phyloP scores from a whole-genome alignment of 1,140 invertebrate species.

The Formica exsecta region DNA sequence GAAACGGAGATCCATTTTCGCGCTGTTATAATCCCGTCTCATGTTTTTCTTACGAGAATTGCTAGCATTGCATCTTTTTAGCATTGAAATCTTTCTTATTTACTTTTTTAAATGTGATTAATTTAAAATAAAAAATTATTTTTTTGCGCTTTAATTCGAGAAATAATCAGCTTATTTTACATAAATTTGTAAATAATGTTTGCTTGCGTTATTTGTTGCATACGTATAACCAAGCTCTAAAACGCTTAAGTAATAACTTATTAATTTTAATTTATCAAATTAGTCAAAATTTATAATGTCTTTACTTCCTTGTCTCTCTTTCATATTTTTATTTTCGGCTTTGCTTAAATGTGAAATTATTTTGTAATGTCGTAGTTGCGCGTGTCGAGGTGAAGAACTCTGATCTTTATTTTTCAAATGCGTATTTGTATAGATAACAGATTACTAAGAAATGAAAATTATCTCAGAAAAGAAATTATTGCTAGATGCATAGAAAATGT shows the following conservation, averaged over 20 bases:
- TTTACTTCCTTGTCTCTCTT: background rate
- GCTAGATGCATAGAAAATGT: background rate
- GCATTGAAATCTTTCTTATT: background rate
- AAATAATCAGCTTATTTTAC: background rate
- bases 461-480: constrained; percentile 26
- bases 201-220: background rate
- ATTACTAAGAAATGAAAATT: constrained; percentile 34
- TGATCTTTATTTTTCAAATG: constrained; percentile 18
- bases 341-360: background rate
- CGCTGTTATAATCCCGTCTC: background rate
- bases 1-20: background rate
- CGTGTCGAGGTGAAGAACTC: constrained; percentile 19
- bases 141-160: constrained; percentile 13
- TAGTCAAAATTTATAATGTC: background rate
- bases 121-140: background rate
- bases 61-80: background rate
- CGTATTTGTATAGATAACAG: constrained; percentile 7
- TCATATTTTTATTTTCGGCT: background rate
- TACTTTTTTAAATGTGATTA: background rate
- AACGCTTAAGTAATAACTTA: background rate
- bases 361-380: background rate
- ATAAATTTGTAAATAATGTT: constrained; percentile 1
- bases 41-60: background rate
- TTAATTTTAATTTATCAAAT: background rate
- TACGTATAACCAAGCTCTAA: background rate